phyloP scores from a whole-genome alignment of 2,797 vertebrate species.

The Betta splendens region DNA sequence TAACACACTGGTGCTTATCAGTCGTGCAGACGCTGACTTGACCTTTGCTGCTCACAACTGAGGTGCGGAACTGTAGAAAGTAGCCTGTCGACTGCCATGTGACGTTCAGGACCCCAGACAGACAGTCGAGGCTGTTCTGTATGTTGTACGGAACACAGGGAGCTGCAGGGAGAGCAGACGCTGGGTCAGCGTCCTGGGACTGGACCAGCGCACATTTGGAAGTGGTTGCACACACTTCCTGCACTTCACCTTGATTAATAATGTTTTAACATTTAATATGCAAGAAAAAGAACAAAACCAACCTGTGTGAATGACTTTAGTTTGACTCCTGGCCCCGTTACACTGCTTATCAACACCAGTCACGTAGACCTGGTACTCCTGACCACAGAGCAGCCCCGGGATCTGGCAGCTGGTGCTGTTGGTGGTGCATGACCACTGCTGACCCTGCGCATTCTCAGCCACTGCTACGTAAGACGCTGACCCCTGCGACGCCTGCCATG shows the following conservation, averaged over 20 bases:
- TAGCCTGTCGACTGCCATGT: slow-evolving; percentile 74
- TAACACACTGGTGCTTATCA: slow-evolving; percentile 41
- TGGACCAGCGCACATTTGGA: too few relatives aligned
- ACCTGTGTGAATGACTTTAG: slow-evolving; percentile 69
- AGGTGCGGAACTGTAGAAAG: slow-evolving; percentile 58
- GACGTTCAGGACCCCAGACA: slow-evolving; percentile 71
- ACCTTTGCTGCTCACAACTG: slow-evolving; percentile 56
- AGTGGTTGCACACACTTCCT: too few relatives aligned
- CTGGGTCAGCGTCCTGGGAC: neutral
- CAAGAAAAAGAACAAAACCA: too few relatives aligned
- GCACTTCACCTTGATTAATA: too few relatives aligned
- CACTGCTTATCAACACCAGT: slow-evolving; percentile 71
- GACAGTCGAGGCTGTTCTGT: slow-evolving; percentile 67
- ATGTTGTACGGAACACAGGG: slow-evolving; percentile 78
- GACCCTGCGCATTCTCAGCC: slow-evolving; percentile 59
- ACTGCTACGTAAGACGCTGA: slow-evolving; percentile 73
- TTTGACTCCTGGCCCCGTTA: slow-evolving; percentile 67
- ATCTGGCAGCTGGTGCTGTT: slow-evolving; percentile 71
- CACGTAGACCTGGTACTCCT: slow-evolving; percentile 73
- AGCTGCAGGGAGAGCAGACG: slow-evolving; percentile 60
- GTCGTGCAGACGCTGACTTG: slow-evolving; percentile 42
- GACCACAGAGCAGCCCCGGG: slow-evolving; percentile 71
- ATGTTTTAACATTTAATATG: too few relatives aligned
- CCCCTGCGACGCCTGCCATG: slow-evolving; percentile 75
- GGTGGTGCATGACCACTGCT: slow-evolving; percentile 66